Percentiles rank a stretch among this genome's conserved stretches.
These are phyloP conservation scores for Hydrotaea cyrtoneurina DNA, from an alignment of 2,888 invertebrate species.

Conservation along the genomic window DNA sequence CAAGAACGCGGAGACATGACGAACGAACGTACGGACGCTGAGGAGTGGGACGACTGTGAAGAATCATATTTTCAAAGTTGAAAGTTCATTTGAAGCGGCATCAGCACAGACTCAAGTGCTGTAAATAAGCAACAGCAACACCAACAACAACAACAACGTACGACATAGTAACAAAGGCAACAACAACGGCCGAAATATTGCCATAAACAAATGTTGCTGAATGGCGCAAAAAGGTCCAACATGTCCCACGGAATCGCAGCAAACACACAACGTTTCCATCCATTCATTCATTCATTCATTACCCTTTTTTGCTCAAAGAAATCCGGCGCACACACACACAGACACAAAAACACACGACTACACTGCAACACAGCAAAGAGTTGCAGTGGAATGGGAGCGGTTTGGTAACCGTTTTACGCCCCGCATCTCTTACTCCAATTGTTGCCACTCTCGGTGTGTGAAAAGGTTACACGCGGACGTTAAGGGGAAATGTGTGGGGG, in stretches of 20 bases:
- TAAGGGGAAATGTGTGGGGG: no score
- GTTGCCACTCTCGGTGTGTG: neutral
- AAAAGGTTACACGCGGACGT: neutral
- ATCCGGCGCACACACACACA: conserved; percentile 9
- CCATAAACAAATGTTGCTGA: conserved; percentile 53
- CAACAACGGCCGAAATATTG: conserved; percentile 40
- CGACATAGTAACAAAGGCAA: conserved; percentile 36
- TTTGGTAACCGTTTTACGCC: neutral
- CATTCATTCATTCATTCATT: conserved; percentile 42
- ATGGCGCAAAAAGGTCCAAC: conserved; percentile 46
- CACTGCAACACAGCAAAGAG: neutral
- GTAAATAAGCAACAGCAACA: neutral
- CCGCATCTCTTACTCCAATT: neutral
- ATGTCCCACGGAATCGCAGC: conserved; percentile 42
- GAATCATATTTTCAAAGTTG: conserved; percentile 58
- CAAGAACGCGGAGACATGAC: neutral
- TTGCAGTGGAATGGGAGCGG: neutral
- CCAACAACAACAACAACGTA: neutral
- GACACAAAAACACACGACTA: neutral
- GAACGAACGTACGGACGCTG: neutral
- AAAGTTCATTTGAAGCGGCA: conserved; percentile 57
- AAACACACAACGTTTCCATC: conserved; percentile 14
- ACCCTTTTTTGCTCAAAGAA: conserved; percentile 44
- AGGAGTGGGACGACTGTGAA: conserved; percentile 1
- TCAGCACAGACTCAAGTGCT: conserved; percentile 33